These are phyloP conservation scores for Lophochroa leadbeateri DNA, from an alignment of 2,113 vertebrate genomes.

Conservation along the genomic window DNA sequence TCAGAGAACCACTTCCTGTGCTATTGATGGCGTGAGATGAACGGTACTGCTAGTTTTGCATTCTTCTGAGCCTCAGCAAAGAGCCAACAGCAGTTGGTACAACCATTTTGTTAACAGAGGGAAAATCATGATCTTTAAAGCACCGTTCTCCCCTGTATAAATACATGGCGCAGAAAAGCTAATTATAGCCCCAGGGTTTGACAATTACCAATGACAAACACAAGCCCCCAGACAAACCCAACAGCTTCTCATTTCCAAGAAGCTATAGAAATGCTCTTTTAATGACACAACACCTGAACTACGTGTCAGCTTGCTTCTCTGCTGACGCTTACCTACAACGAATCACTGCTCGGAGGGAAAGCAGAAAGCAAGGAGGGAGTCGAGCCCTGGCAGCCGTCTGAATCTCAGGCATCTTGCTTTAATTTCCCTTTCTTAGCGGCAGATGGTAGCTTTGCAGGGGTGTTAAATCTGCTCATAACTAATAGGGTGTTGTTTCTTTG, in stretches of 20 bases:
- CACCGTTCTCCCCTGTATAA: not conserved
- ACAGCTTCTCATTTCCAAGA: not conserved
- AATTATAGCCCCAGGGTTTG: constrained; percentile 10
- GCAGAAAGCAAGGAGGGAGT: not conserved
- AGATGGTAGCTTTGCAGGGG: constrained; percentile 57
- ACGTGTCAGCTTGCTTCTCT: not conserved
- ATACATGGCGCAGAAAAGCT: not conserved
- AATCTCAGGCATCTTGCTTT: not conserved
- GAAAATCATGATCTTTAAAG: not conserved
- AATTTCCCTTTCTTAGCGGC: not conserved
- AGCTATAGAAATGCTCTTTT: not conserved
- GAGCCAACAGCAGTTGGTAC: not conserved
- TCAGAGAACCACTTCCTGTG: constrained; percentile 21
- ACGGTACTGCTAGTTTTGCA: not conserved
- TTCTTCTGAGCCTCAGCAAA: not conserved
- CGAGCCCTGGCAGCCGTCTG: not conserved
- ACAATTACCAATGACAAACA: not conserved
- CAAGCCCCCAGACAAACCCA: not conserved
- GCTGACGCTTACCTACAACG: not conserved
- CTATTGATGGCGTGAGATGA: not conserved
- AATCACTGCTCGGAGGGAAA: not conserved
- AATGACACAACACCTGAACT: not conserved
- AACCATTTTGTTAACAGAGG: not conserved
- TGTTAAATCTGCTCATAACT: constrained; percentile 36
- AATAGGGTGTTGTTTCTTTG: not conserved